Base-by-base conservation (phyloP, 2,888 invertebrate species). In the Priocnemis perturbator region DNA sequence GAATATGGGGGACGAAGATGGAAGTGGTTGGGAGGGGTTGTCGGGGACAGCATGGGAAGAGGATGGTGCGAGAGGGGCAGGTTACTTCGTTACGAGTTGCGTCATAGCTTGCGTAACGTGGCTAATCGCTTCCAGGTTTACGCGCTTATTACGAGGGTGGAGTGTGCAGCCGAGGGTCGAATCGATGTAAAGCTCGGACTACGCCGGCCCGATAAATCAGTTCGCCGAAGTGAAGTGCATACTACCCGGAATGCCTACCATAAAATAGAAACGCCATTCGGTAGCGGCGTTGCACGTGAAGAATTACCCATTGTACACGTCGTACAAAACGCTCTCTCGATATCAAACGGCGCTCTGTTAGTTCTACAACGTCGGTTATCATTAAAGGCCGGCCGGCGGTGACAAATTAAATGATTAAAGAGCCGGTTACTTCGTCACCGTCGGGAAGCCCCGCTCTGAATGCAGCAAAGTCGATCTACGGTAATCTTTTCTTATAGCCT, bases 11-110 rank as follows among this genome's bases (percentile, higher is more conserved):
- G 37, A 37, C 37, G 37, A 9, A 37, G 37, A 11, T 37, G 37
- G 11, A 7, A 11, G 37, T 3, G 66, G 11, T 26, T 47, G 30
- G 17, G 26, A 23, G 57, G 5, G 58, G 1, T 3, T 47, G 20
- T 7, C 9, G 23, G 63, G 48, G 63, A 63, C 53, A 56, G 59
- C 52, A 56, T 55, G 60, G 60, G 58, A 44, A 20, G 30, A 56
- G 52, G 65, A 60, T 0, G n/a, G 57, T 14, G 45, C 47, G 58
- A 1, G 30, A 50, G 47, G n/a, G 26, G 64, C 57, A 62, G 60
- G 55, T 79, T 78, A 72, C 67, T 68, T 72, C 69, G 74, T 79
- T 79, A 77, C 65, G 52, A 72, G 71, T 78, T 74, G 65, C 71
- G 69, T 76, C 75, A 78, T 69, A 57, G 70, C 55, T 70, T 71